These are phyloP conservation scores for Zosterops lateralis DNA, from an alignment of 2,113 vertebrate species.

Conservation along the genomic window DNA sequence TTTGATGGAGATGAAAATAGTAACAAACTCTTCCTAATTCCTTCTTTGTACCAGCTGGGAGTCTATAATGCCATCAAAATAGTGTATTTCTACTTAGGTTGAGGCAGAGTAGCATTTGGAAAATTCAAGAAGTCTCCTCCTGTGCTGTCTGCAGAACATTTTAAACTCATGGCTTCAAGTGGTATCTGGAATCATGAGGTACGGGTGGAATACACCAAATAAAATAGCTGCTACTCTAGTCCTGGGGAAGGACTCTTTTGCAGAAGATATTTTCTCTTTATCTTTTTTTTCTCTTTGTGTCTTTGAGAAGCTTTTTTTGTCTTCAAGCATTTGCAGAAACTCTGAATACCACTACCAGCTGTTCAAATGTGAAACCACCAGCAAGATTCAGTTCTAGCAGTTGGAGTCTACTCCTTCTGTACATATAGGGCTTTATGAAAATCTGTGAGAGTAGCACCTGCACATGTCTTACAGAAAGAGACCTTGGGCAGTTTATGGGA, in stretches of 20 bases:
- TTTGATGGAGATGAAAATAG: background rate
- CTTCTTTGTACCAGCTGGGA: background rate
- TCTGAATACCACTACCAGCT: background rate
- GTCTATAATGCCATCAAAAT: background rate
- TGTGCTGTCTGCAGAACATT: background rate
- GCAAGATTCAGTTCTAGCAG: background rate
- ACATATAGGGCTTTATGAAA: background rate
- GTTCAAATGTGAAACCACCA: background rate
- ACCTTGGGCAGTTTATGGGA: background rate
- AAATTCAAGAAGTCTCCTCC: background rate
- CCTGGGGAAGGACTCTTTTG: background rate
- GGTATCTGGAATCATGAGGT: fast-evolving
- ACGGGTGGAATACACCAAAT: background rate
- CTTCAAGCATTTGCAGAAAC: background rate
- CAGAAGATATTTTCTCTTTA: background rate
- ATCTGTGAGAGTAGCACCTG: conserved; percentile 24
- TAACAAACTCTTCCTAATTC: background rate
- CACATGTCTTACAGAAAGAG: background rate
- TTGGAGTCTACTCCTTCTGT: background rate
- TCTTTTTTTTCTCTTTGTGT: background rate
- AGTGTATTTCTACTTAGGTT: background rate
- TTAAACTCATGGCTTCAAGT: background rate
- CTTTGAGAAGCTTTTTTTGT: background rate
- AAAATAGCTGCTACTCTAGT: background rate
- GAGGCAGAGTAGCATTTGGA: background rate